These are phyloP conservation scores for Conopomorpha cramerella DNA, from an alignment of 1,140 invertebrate genomes.

Conservation along the genomic window DNA sequence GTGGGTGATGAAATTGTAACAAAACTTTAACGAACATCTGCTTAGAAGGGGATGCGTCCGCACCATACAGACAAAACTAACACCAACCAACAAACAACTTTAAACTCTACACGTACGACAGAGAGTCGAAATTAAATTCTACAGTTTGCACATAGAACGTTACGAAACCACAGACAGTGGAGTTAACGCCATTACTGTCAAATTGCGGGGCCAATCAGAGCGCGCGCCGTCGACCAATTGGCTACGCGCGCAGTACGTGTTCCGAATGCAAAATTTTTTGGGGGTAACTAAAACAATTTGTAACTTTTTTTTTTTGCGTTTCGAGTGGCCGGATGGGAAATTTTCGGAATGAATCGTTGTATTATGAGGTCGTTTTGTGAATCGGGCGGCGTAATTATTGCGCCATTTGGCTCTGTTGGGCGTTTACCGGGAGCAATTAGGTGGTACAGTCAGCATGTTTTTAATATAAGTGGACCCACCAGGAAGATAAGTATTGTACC, in stretches of 20 bases:
- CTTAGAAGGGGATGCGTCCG: slow-evolving; percentile 29
- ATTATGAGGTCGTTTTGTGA: too few species aligned
- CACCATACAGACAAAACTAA: too few species aligned
- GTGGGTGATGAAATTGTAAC: slow-evolving; percentile 55
- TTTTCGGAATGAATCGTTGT: too few species aligned
- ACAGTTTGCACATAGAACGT: slow-evolving; percentile 5
- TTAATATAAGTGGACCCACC: too few species aligned
- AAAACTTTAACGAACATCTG: slow-evolving; percentile 57
- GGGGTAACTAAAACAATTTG: slow-evolving; percentile 42
- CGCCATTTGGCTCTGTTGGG: too few species aligned
- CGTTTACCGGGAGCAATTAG: too few species aligned
- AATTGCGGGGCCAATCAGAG: slow-evolving; percentile 44
- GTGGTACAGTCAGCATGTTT: too few species aligned
- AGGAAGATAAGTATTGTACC: too few species aligned
- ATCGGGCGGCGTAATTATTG: too few species aligned
- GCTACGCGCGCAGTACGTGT: slow-evolving; percentile 24
- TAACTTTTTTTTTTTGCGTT: slow-evolving; percentile 26
- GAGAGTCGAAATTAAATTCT: neutral
- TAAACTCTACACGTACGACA: too few species aligned
- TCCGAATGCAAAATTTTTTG: slow-evolving; percentile 47
- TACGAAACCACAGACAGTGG: slow-evolving; percentile 6
- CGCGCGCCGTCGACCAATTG: too few species aligned
- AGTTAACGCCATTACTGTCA: slow-evolving; percentile 58
- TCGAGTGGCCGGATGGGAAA: neutral
- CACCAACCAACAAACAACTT: too few species aligned